Evolutionary conservation across 2,888 invertebrate genomes (phyloP).

Genomic region (Ornithoptera priamus): DNA sequence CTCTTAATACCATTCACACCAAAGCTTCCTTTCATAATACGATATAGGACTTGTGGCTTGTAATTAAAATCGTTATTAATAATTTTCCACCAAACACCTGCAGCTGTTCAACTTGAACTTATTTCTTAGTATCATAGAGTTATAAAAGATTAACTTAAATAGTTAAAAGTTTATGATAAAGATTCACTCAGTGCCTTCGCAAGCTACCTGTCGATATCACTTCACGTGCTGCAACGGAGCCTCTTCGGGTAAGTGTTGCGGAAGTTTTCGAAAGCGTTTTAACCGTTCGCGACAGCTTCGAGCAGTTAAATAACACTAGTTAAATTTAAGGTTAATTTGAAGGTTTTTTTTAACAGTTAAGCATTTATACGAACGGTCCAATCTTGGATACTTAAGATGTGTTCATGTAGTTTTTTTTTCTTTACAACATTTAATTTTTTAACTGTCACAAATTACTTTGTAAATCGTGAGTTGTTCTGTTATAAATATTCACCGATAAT

Average conservation of each 20-base stretch:
- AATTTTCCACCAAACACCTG: not conserved
- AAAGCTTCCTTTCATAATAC: slow-evolving; percentile 21
- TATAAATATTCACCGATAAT: too few species aligned
- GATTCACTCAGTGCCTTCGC: slow-evolving; percentile 28
- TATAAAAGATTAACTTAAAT: not conserved
- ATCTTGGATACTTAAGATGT: not conserved
- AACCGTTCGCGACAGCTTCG: not conserved
- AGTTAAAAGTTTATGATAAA: not conserved
- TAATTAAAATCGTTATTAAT: not conserved
- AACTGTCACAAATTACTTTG: too few species aligned
- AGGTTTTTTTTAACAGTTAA: not conserved
- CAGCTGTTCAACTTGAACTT: not conserved
- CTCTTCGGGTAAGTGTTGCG: slow-evolving; percentile 13
- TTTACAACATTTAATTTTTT: not conserved
- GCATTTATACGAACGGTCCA: not conserved
- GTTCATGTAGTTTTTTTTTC: not conserved
- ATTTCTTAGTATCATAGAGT: not conserved
- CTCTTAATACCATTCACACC: slow-evolving; percentile 6
- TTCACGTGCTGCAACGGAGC: slow-evolving; percentile 1
- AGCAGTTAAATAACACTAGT: not conserved
- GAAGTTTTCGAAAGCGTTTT: not conserved
- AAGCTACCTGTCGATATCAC: slow-evolving; percentile 1
- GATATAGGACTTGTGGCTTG: slow-evolving; percentile 5
- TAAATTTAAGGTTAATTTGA: not conserved
- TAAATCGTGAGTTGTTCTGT: too few species aligned